Conservation (phyloP, 2,888 invertebrate species). For the Coelinius sp. region DNA sequence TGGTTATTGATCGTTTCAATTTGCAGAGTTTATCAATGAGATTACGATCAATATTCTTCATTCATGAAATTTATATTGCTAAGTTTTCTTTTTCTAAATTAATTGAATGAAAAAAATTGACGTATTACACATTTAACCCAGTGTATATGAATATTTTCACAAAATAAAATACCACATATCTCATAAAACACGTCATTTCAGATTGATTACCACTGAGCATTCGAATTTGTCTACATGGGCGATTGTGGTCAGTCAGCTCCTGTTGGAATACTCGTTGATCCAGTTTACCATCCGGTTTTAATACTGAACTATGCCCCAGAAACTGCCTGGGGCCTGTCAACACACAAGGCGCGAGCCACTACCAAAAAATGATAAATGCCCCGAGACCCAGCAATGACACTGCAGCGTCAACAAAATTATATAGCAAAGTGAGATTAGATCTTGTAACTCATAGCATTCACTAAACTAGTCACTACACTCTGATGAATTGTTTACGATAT, state of each 20-base stretch:
- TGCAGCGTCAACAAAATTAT: constrained; percentile 67
- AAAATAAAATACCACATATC: neutral
- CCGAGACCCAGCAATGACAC: constrained; percentile 64
- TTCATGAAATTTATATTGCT: too few relatives aligned
- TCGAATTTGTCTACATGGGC: constrained; percentile 68
- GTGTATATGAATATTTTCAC: too few relatives aligned
- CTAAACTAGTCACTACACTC: neutral
- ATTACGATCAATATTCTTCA: too few relatives aligned
- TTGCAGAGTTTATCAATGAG: too few relatives aligned
- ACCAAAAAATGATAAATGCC: constrained; percentile 65
- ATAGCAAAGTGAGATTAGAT: constrained; percentile 60
- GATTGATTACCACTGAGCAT: constrained; percentile 63
- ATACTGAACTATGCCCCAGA: constrained; percentile 61
- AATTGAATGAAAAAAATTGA: too few relatives aligned
- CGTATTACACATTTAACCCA: too few relatives aligned
- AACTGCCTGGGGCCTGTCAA: constrained; percentile 67
- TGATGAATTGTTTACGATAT: neutral
- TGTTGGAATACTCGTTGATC: constrained; percentile 56
- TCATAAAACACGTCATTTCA: neutral
- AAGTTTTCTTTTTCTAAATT: too few relatives aligned
- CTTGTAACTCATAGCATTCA: constrained; percentile 44
- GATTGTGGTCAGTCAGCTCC: constrained; percentile 66
- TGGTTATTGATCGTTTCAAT: too few relatives aligned
- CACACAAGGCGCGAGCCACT: constrained; percentile 65
- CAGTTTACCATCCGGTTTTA: constrained; percentile 58